Evolutionary conservation across 2,113 vertebrate species (phyloP), one percentile per base, ranked within the genome.

Genomic region (Cinclus mexicanus): DNA sequence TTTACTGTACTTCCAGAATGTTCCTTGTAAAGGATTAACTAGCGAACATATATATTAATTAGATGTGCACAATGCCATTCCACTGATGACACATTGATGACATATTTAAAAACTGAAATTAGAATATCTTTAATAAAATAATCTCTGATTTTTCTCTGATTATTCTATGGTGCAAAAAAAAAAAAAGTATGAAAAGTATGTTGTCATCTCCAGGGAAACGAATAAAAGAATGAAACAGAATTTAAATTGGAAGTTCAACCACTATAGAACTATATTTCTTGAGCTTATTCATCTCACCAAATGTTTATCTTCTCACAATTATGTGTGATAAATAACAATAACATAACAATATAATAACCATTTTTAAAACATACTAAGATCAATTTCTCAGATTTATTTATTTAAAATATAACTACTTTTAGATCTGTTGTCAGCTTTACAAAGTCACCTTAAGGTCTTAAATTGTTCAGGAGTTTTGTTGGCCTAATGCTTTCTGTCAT

Each of bases 1-100:
- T 95, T 91, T 86, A 75, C 6, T 87, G 68, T 78, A 56, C 5
- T 95, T 96, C 41, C 61, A 95, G 60, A 87, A 60, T 28, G 22
- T 49, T 79, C 37, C 28, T 79, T 77, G 20, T 41, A 50, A 80
- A 63, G 39, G 15, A 83, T 95, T 90, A 41, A 87, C 64, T 95
- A 89, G 35, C 20, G 91, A 83, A 4, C 49, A n/a, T 55, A 60
- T 88, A 18, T 65, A 64, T 65, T 61, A 60, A 75, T 82, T 93
- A 23, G 10, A 16, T 8, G 4, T 69, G 28, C 2, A 52, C 9
- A 61, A 6, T 65, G 29, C 35, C 5, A 52, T 60, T 69, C n/a
- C 5, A 56, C 5, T n/a, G 39, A 44, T 72, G 23, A 63, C 15
- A 12, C 7, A 31, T 11, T 64, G 23, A 87, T 87, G 28, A 44